A percentile compares a stretch with the other conserved stretches of the same genome.
phyloP scores from a whole-genome alignment of 2,797 vertebrate genomes.

The Nyctalus aviator region DNA sequence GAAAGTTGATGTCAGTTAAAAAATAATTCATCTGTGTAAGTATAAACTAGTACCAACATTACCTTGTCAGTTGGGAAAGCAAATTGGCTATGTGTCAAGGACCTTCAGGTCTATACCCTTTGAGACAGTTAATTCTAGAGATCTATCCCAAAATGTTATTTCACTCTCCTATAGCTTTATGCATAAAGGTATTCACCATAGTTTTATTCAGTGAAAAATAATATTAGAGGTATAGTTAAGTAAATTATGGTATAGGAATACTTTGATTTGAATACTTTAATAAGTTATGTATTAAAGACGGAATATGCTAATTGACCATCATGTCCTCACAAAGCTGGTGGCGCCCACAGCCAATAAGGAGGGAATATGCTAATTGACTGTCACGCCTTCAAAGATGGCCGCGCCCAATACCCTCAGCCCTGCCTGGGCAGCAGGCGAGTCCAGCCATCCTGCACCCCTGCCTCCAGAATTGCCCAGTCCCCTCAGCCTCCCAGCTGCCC shows the following conservation, averaged over 20 bases:
- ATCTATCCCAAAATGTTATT: not conserved
- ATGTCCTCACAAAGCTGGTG: too few species aligned
- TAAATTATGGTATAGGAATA: not conserved
- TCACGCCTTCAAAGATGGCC: too few species aligned
- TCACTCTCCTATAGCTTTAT: not conserved
- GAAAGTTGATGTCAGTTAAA: conserved; percentile 34
- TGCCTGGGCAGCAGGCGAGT: too few species aligned
- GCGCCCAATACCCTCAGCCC: too few species aligned
- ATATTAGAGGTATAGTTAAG: not conserved
- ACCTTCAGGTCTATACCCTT: not conserved
- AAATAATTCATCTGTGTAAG: conserved; percentile 45
- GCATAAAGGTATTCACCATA: conserved; percentile 7
- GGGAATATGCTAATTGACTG: too few species aligned
- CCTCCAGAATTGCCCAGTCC: too few species aligned
- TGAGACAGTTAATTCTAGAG: not conserved
- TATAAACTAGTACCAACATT: conserved; percentile 21
- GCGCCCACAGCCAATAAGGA: too few species aligned
- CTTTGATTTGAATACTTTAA: not conserved
- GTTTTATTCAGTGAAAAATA: conserved; percentile 30
- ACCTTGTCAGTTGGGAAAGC: not conserved
- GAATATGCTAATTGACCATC: too few species aligned
- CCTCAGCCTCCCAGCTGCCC: too few species aligned
- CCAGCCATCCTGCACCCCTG: too few species aligned
- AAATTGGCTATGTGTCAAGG: not conserved
- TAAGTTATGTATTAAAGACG: not conserved